Conservation (phyloP, 2,888 invertebrate species). For the Drosophila mercatorum region DNA sequence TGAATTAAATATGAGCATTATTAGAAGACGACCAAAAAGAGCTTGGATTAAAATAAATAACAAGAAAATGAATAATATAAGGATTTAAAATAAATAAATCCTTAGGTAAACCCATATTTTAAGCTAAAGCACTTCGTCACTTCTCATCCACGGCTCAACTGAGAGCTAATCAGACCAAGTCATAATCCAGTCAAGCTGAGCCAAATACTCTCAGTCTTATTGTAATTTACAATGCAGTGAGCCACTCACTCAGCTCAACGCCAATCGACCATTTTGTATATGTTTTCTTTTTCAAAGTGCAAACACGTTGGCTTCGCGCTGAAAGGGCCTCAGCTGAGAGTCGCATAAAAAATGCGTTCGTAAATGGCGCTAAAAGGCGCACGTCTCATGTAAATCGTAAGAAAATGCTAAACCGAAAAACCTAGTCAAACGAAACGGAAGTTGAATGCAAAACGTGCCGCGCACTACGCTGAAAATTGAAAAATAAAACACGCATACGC, state of each 20-base stretch:
- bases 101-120: too few species aligned
- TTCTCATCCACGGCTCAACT: background rate
- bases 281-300: slow-evolving; percentile 42
- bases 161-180: background rate
- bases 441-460: slow-evolving; percentile 48
- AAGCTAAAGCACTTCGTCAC: too few species aligned
- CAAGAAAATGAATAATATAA: background rate
- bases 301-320: slow-evolving; percentile 23
- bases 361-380: slow-evolving; percentile 44
- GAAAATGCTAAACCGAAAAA: slow-evolving; percentile 25
- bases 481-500: slow-evolving; percentile 75
- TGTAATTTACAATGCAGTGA: slow-evolving; percentile 31
- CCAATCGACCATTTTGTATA: slow-evolving; percentile 44
- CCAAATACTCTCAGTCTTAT: background rate
- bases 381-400: slow-evolving; percentile 47
- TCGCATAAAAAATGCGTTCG: slow-evolving; percentile 32
- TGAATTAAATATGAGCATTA: background rate
- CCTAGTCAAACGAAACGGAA: slow-evolving; percentile 40
- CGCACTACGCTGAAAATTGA: slow-evolving; percentile 55
- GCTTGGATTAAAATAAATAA: background rate
- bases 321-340: slow-evolving; percentile 11
- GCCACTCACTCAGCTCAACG: slow-evolving; percentile 51
- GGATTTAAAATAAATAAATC: background rate
- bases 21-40: background rate
- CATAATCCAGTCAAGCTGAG: background rate